A percentile compares a stretch with the other conserved stretches of the same genome.
Evolutionary conservation across 2,888 invertebrate genomes (phyloP).

Genomic region (Agapostemon virescens): DNA sequence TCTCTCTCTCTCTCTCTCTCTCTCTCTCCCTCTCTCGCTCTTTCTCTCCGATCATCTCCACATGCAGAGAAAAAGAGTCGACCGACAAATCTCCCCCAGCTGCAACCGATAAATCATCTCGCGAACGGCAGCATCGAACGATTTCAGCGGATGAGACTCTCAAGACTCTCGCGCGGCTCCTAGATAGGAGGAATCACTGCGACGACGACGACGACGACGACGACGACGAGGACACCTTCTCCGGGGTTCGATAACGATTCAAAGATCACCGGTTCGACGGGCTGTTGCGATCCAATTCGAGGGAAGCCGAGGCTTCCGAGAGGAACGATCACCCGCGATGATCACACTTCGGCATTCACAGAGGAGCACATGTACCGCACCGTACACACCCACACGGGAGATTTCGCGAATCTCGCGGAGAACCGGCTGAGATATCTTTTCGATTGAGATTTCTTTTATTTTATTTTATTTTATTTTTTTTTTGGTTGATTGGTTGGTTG

Average conservation of each 20-base stretch:
- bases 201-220: not conserved
- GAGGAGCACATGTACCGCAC: slow-evolving; percentile 33
- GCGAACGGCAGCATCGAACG: not conserved
- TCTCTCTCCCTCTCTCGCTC: not conserved
- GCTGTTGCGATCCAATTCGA: slow-evolving; percentile 28
- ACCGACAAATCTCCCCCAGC: not conserved
- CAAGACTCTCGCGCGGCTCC: not conserved
- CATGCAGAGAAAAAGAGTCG: not conserved
- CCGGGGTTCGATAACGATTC: not conserved
- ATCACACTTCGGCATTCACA: slow-evolving; percentile 43
- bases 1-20: too few species aligned
- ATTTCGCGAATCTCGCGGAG: slow-evolving; percentile 41
- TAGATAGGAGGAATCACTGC: not conserved
- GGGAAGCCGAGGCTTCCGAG: not conserved
- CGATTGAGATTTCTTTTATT: too few species aligned
- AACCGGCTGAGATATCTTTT: too few species aligned
- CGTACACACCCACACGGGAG: slow-evolving; percentile 41
- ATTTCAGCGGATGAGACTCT: not conserved
- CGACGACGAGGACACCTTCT: not conserved
- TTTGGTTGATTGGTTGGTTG: too few species aligned
- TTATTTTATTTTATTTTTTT: not conserved
- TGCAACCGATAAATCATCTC: slow-evolving; percentile 19
- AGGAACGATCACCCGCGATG: slow-evolving; percentile 34
- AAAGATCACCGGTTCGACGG: not conserved
- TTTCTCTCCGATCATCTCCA: not conserved